Conservation (phyloP, 2,888 invertebrate species). For the Mythimna lalbum region DNA sequence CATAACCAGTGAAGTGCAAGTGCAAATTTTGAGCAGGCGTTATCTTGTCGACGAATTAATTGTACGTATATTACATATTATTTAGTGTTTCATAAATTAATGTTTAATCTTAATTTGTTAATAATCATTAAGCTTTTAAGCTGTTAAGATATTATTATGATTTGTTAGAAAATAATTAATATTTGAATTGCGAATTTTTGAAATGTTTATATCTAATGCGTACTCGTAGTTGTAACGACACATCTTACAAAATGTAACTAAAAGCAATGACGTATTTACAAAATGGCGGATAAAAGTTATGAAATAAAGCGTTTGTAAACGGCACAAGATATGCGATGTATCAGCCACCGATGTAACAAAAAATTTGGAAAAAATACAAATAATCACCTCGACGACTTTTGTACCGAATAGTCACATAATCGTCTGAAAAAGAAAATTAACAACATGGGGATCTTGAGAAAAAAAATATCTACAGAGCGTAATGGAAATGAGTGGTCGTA, state of each 20-base stretch:
- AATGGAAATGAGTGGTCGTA: too few species aligned
- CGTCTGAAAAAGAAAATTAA: slow-evolving; percentile 94
- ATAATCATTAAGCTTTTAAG: slow-evolving; percentile 53
- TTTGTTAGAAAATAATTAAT: slow-evolving; percentile 43
- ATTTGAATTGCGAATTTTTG: background rate
- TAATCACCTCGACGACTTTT: slow-evolving; percentile 97
- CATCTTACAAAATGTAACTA: slow-evolving; percentile 17
- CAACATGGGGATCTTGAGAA: slow-evolving; percentile 62
- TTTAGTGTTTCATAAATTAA: background rate
- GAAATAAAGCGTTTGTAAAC: slow-evolving; percentile 47
- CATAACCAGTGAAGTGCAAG: background rate
- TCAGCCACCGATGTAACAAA: slow-evolving; percentile 76
- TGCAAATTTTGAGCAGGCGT: slow-evolving; percentile 34
- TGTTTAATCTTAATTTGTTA: slow-evolving; percentile 45
- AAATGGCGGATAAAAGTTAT: slow-evolving; percentile 43
- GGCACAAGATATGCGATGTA: slow-evolving; percentile 55
- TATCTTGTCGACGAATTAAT: slow-evolving; percentile 9
- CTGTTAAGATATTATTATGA: slow-evolving; percentile 28
- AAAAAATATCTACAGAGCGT: slow-evolving; percentile 17
- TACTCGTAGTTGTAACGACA: slow-evolving; percentile 8
- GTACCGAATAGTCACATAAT: slow-evolving; percentile 97
- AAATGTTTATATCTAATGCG: slow-evolving; percentile 2
- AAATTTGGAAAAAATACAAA: slow-evolving; percentile 76
- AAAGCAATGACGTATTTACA: slow-evolving; percentile 60
- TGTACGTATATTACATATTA: background rate